A percentile compares a stretch with the other conserved stretches of the same genome.
Conservation (phyloP, 92 coral and sea anemone genomes). For the Phymanthus crucifer region DNA sequence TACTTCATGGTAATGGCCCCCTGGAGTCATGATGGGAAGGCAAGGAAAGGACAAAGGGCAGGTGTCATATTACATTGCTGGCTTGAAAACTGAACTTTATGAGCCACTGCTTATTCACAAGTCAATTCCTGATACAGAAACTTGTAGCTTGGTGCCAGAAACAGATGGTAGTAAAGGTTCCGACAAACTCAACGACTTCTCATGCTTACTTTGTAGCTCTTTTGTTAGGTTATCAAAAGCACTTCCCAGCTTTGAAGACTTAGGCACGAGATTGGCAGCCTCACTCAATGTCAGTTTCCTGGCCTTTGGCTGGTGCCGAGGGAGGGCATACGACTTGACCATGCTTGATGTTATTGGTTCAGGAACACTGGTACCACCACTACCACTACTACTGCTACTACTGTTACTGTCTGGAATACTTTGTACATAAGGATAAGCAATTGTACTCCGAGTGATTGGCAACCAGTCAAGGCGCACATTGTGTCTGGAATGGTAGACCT, state of each 20-base stretch:
- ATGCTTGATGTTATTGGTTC: slow-evolving; percentile 47
- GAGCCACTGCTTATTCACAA: neutral
- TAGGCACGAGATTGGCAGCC: slow-evolving; percentile 80
- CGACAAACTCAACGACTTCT: slow-evolving; percentile 48
- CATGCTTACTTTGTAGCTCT: slow-evolving; percentile 62
- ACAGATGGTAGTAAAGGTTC: slow-evolving; percentile 73
- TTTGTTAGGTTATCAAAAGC: slow-evolving; percentile 65
- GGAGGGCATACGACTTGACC: slow-evolving; percentile 61
- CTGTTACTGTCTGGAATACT: slow-evolving; percentile 18
- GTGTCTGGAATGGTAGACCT: slow-evolving; percentile 6
- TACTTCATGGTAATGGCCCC: too few relatives aligned
- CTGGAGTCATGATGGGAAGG: neutral
- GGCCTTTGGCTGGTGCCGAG: slow-evolving; percentile 54
- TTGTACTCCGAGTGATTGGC: slow-evolving; percentile 86
- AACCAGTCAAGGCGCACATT: slow-evolving; percentile 82
- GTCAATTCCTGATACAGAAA: slow-evolving; percentile 36
- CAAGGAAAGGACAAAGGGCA: neutral
- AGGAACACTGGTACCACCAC: slow-evolving; percentile 30
- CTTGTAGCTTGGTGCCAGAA: slow-evolving; percentile 77
- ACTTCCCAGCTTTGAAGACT: slow-evolving; percentile 43
- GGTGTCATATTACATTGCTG: too few relatives aligned
- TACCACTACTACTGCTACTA: slow-evolving; percentile 21
- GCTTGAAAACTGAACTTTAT: neutral
- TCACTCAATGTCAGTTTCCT: slow-evolving; percentile 80
- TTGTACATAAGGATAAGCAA: slow-evolving; percentile 65